Evolutionary conservation across 2,797 vertebrate species (phyloP).

Genomic region (Xiphorhynchus erythropygius): DNA sequence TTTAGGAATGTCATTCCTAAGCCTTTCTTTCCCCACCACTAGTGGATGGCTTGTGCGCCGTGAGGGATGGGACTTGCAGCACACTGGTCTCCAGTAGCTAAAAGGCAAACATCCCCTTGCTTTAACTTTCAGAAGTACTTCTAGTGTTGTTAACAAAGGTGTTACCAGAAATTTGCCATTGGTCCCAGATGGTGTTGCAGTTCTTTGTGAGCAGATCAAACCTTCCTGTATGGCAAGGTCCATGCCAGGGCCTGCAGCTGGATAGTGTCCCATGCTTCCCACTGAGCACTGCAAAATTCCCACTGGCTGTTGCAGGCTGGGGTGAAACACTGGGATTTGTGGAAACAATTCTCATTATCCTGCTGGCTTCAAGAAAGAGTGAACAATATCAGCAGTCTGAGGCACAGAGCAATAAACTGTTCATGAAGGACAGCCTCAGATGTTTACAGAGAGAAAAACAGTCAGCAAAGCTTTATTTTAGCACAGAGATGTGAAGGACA

Average conservation of each 20-base stretch:
- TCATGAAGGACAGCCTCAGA: neutral
- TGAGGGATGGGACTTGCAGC: neutral
- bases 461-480: slow-evolving; percentile 50
- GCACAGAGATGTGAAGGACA: neutral
- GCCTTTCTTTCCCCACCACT: neutral
- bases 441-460: slow-evolving; percentile 26
- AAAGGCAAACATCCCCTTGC: neutral
- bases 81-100: neutral
- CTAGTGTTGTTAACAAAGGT: neutral
- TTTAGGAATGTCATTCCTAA: neutral
- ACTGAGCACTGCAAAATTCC: neutral
- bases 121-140: neutral
- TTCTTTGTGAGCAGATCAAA: neutral
- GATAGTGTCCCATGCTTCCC: neutral
- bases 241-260: neutral
- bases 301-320: rapidly evolving
- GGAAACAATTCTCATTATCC: neutral
- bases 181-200: neutral
- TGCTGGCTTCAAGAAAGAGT: neutral
- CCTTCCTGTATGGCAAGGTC: neutral
- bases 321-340: neutral
- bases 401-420: neutral
- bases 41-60: rapidly evolving
- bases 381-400: neutral
- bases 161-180: neutral